A percentile compares a stretch with the other conserved stretches of the same genome.
Evolutionary conservation across 2,113 vertebrate genomes (phyloP).

Genomic region (Myxocyprinus asiaticus): DNA sequence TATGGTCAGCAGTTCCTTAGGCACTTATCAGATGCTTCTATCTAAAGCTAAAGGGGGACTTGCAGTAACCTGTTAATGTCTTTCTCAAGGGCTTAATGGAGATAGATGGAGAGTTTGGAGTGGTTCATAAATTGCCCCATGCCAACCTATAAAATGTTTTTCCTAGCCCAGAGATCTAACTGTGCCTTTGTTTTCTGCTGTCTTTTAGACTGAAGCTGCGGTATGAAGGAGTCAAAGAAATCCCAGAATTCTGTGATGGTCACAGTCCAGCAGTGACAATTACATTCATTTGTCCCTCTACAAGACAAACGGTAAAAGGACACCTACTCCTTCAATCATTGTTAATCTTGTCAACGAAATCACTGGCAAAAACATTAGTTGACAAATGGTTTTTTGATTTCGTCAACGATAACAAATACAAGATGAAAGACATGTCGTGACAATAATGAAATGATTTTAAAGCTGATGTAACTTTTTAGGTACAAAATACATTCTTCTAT

Average conservation of each 20-base stretch:
- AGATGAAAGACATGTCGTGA: too few species aligned
- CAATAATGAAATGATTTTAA: too few species aligned
- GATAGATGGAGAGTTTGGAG: not conserved
- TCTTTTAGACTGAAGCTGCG: slow-evolving; percentile 78
- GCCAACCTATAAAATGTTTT: too few species aligned
- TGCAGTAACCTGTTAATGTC: not conserved
- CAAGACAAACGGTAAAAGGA: slow-evolving; percentile 77
- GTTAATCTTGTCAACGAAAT: too few species aligned
- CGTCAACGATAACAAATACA: too few species aligned
- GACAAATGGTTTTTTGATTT: too few species aligned
- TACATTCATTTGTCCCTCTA: slow-evolving; percentile 89
- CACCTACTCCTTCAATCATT: too few species aligned
- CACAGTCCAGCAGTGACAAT: slow-evolving; percentile 86
- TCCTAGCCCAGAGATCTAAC: not conserved
- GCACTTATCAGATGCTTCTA: too few species aligned
- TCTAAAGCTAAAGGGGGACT: not conserved
- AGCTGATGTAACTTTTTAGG: too few species aligned
- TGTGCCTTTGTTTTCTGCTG: not conserved
- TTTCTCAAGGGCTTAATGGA: not conserved
- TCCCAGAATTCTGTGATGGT: slow-evolving; percentile 73
- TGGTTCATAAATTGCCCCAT: not conserved
- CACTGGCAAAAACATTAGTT: too few species aligned
- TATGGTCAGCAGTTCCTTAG: too few species aligned
- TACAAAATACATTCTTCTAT: too few species aligned
- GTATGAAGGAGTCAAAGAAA: slow-evolving; percentile 68